These are phyloP conservation scores for Parochlus steinenii DNA, from an alignment of 2,888 invertebrate species.

Conservation along the genomic window DNA sequence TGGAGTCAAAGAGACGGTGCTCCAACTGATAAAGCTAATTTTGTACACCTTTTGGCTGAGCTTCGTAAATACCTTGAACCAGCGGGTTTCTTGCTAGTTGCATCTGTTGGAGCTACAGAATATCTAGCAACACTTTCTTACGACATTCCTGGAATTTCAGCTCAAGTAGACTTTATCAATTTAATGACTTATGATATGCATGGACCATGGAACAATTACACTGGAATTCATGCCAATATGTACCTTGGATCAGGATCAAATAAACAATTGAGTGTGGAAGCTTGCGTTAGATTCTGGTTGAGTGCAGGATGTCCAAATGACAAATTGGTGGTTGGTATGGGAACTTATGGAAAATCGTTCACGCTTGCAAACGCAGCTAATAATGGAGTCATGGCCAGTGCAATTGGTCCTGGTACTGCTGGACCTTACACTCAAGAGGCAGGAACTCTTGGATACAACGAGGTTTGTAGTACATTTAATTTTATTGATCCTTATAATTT, in stretches of 20 bases:
- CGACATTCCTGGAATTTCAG: conserved; percentile 34
- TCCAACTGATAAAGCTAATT: conserved; percentile 22
- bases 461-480: conserved; percentile 29
- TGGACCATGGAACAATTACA: conserved; percentile 44
- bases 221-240: conserved; percentile 52
- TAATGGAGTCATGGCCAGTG: conserved; percentile 38
- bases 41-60: conserved; percentile 29
- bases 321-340: conserved; percentile 53
- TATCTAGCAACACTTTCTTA: conserved; percentile 38
- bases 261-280: conserved; percentile 31
- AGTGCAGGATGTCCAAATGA: conserved; percentile 36
- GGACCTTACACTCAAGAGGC: conserved; percentile 45
- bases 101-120: conserved; percentile 40
- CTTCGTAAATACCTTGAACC: conserved; percentile 30
- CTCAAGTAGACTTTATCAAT: conserved; percentile 45
- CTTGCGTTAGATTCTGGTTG: conserved; percentile 35
- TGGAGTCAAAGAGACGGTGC: no score
- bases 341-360: conserved; percentile 53
- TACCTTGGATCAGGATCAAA: conserved; percentile 32
- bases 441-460: conserved; percentile 60
- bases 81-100: conserved; percentile 32
- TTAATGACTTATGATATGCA: conserved; percentile 62
- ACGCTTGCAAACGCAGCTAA: conserved; percentile 34
- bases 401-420: conserved; percentile 37
- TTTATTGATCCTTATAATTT: conserved; percentile 10